Percentiles rank a stretch among this genome's conserved stretches.
phyloP scores from a whole-genome alignment of 30 jellyfish, hydroid and myxozoan genomes.

The Aurelia coerulea region DNA sequence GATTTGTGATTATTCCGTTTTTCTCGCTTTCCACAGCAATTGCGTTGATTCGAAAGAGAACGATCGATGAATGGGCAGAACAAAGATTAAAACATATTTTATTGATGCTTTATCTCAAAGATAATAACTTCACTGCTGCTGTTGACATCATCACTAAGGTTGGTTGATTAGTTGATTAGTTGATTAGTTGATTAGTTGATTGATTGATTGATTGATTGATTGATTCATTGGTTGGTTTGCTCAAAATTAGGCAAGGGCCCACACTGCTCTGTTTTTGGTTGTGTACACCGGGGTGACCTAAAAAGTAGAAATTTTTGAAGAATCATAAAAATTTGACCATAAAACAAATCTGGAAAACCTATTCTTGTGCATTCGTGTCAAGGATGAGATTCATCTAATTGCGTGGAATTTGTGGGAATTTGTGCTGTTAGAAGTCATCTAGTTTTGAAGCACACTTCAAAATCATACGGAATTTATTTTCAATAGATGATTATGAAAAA shows the following conservation, averaged over 20 bases:
- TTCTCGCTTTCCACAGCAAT: conserved; percentile 9
- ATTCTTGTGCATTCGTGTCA: too few relatives aligned
- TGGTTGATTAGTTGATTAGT: too few relatives aligned
- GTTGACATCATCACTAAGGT: conserved; percentile 41
- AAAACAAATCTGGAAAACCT: too few relatives aligned
- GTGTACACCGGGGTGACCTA: not conserved
- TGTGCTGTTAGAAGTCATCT: too few relatives aligned
- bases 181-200: too few relatives aligned
- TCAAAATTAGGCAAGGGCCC: not conserved
- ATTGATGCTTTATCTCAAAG: conserved; percentile 43
- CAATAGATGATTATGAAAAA: too few relatives aligned
- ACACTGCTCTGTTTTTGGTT: not conserved
- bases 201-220: too few relatives aligned
- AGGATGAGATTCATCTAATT: too few relatives aligned
- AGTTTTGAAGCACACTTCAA: too few relatives aligned
- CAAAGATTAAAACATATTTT: conserved; percentile 45
- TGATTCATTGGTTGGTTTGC: too few relatives aligned
- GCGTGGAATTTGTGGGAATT: too few relatives aligned
- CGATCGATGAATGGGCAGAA: conserved; percentile 57
- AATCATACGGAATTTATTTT: too few relatives aligned
- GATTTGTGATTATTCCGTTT: not conserved
- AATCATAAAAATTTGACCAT: not conserved
- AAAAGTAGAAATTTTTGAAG: not conserved
- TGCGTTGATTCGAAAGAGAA: conserved; percentile 45
- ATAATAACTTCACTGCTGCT: conserved; percentile 57